phyloP scores from a whole-genome alignment of 1,140 invertebrate genomes.

The Colletes gigas region DNA sequence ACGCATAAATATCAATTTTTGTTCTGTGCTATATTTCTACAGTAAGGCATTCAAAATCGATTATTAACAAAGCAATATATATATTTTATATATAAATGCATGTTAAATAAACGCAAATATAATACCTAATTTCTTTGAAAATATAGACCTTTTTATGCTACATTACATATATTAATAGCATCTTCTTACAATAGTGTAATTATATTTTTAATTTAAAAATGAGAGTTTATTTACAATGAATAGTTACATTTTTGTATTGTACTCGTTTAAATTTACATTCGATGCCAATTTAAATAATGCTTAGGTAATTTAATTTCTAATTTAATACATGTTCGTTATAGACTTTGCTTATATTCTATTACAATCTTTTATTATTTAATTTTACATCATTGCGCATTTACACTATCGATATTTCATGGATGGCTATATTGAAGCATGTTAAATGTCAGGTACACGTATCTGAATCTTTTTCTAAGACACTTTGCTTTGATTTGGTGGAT shows the following conservation, averaged over 20 bases:
- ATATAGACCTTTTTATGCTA: background rate
- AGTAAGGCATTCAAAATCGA: no score
- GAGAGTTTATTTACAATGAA: background rate
- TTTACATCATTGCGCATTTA: background rate
- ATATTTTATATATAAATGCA: background rate
- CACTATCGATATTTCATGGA: background rate
- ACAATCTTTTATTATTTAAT: background rate
- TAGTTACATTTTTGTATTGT: slow-evolving; percentile 2
- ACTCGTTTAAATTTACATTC: background rate
- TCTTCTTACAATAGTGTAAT: background rate
- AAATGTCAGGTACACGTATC: no score
- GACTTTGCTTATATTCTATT: background rate
- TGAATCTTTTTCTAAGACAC: background rate
- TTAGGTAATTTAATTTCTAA: background rate
- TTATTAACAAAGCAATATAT: no score
- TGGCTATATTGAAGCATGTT: background rate
- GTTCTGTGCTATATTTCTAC: background rate
- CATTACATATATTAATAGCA: background rate
- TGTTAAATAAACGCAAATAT: background rate
- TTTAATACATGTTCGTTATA: background rate
- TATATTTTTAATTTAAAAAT: background rate
- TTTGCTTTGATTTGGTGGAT: slow-evolving; percentile 64
- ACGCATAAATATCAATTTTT: no score
- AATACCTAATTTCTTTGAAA: background rate
- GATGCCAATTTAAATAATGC: background rate